These are phyloP conservation scores for Chydorus sphaericus DNA, from an alignment of 2,888 invertebrate genomes.

Conservation along the genomic window DNA sequence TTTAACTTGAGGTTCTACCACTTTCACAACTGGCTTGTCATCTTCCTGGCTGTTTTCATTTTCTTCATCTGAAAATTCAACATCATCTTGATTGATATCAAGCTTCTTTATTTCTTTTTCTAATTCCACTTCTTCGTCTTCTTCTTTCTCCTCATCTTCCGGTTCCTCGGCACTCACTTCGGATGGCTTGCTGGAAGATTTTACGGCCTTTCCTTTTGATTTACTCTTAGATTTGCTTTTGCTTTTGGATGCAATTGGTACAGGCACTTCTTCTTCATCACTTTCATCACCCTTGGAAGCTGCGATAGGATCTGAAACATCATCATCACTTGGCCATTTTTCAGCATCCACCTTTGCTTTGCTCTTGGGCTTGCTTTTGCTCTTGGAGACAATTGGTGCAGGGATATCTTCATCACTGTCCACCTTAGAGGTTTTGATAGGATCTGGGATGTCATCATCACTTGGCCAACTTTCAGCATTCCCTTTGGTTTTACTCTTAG, in stretches of 20 bases:
- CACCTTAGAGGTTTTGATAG: conserved; percentile 9
- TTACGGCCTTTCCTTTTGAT: conserved; percentile 10
- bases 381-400: background rate
- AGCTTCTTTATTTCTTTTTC: conserved; percentile 10
- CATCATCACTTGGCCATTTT: conserved; percentile 20
- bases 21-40: background rate
- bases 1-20: conserved; percentile 39
- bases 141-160: conserved; percentile 28
- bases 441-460: background rate
- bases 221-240: conserved; percentile 13
- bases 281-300: conserved; percentile 17
- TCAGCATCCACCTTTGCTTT: conserved; percentile 12
- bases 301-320: background rate
- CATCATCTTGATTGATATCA: conserved; percentile 6
- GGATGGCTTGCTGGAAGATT: background rate
- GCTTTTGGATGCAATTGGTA: background rate
- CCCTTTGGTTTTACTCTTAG: conserved; percentile 10
- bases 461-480: no score
- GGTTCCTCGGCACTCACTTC: conserved; percentile 14
- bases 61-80: conserved; percentile 10
- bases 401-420: background rate
- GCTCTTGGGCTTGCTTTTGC: conserved; percentile 8
- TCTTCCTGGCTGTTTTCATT: conserved; percentile 2
- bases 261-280: conserved; percentile 15
- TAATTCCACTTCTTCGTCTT: conserved; percentile 30